Evolutionary conservation across 2,113 vertebrate genomes (phyloP).

Genomic region (Malurus cyaneus): DNA sequence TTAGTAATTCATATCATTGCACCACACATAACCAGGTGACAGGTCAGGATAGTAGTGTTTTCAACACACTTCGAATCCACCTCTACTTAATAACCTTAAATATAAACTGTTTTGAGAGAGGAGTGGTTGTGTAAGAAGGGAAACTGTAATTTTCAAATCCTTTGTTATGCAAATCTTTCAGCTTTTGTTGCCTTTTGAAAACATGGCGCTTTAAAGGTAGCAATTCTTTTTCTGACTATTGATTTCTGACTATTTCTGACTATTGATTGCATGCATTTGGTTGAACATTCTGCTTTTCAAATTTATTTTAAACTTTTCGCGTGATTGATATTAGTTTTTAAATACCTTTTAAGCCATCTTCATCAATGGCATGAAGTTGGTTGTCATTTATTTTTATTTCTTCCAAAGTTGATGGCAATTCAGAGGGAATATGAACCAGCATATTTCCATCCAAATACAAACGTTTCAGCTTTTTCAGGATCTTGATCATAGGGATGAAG

Average conservation of each 20-base stretch:
- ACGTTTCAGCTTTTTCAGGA: conserved; percentile 84
- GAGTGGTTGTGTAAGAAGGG: not conserved
- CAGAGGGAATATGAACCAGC: conserved; percentile 78
- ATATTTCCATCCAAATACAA: conserved; percentile 92
- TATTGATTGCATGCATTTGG: not conserved
- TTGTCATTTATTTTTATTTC: conserved; percentile 97
- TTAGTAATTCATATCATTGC: not conserved
- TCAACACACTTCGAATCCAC: not conserved
- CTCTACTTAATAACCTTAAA: not conserved
- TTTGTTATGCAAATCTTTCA: not conserved
- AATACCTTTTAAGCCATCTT: conserved; percentile 84
- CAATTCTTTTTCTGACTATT: not conserved
- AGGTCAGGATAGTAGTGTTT: not conserved
- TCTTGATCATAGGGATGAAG: conserved; percentile 62
- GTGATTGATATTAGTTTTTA: not conserved
- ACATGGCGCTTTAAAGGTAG: not conserved
- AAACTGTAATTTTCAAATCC: not conserved
- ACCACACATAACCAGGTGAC: not conserved
- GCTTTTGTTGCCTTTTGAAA: not conserved
- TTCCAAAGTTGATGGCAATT: conserved; percentile 84
- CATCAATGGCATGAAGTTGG: conserved; percentile 77
- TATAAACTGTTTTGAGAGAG: not conserved
- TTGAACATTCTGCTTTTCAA: not conserved
- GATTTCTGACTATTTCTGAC: not conserved
- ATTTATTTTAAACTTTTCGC: not conserved